Conservation (phyloP, 2,797 vertebrate genomes). For the Alfaro cultratus region DNA sequence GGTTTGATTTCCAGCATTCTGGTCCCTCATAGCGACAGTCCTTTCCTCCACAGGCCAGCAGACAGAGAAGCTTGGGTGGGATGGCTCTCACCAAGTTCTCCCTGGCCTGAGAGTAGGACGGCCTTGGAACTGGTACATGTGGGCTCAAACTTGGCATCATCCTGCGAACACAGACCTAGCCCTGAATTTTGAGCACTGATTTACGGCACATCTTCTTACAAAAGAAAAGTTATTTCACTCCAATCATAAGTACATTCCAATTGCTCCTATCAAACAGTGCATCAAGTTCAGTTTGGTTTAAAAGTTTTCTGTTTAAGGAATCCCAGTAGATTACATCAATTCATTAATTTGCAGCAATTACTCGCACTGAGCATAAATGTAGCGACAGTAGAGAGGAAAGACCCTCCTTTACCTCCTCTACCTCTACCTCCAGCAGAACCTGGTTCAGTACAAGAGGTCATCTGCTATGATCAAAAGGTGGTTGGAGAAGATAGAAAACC, state of each 20-base stretch:
- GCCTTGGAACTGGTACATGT: constrained; percentile 75
- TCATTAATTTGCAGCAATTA: not conserved
- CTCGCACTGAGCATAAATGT: not conserved
- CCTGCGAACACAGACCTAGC: constrained; percentile 29
- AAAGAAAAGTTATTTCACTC: not conserved
- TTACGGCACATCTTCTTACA: no score
- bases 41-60: constrained; percentile 83
- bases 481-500: not conserved
- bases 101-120: constrained; percentile 84
- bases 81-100: constrained; percentile 84
- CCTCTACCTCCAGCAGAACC: not conserved
- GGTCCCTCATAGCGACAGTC: constrained; percentile 87
- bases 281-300: not conserved
- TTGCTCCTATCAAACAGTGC: not conserved
- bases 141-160: constrained; percentile 66
- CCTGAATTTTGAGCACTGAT: no score
- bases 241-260: not conserved
- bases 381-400: not conserved
- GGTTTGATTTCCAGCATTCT: constrained; percentile 79
- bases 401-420: no score
- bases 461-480: not conserved
- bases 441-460: not conserved
- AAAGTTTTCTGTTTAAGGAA: not conserved
- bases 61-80: constrained; percentile 83
- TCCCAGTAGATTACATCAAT: not conserved